Evolutionary conservation across 2,113 vertebrate species (phyloP).

Genomic region (Sardina pilchardus): DNA sequence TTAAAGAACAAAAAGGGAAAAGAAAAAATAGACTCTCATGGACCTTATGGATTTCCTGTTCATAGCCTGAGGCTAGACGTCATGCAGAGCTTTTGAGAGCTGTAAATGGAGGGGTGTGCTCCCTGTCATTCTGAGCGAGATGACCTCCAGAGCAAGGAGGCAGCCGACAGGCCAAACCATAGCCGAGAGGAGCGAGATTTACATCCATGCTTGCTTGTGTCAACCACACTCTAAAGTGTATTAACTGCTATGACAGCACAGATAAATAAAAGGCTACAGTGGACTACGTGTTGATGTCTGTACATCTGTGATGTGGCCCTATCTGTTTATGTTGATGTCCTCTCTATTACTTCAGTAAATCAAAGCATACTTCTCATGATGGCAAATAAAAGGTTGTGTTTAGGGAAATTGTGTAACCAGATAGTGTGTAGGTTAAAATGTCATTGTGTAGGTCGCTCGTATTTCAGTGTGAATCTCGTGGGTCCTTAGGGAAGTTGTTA

Average conservation of each 20-base stretch:
- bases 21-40: neutral
- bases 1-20: neutral
- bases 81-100: constrained; percentile 5
- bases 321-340: neutral
- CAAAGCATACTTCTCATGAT: neutral
- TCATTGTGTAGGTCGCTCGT: neutral
- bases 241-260: neutral
- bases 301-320: neutral
- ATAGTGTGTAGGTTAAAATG: neutral
- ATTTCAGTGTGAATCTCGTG: neutral
- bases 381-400: neutral
- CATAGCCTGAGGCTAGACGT: neutral
- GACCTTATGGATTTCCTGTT: neutral
- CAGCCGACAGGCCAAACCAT: neutral
- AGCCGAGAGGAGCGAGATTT: neutral
- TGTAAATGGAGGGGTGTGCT: constrained; percentile 8
- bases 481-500: neutral
- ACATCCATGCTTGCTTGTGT: neutral
- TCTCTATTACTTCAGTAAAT: neutral
- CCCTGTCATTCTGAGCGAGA: constrained; percentile 9
- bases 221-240: constrained; percentile 12
- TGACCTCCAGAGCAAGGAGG: neutral
- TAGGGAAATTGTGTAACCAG: neutral
- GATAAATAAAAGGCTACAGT: neutral
- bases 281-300: neutral